Conservation (phyloP, 2,888 invertebrate genomes). For the Drosophila paramelanica region DNA sequence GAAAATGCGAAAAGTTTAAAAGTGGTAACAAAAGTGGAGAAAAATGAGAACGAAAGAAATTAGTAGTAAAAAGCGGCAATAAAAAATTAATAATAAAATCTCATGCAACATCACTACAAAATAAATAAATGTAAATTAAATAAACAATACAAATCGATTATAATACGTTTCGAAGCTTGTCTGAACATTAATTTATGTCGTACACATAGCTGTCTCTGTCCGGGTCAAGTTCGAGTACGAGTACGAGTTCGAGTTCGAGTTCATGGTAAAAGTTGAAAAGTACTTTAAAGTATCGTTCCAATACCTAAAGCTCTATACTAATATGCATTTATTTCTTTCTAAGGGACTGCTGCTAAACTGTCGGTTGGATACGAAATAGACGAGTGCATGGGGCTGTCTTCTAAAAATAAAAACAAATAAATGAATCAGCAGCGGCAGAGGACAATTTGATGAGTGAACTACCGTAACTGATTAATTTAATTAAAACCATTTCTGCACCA, state of each 20-base stretch:
- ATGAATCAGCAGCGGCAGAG: slow-evolving; percentile 66
- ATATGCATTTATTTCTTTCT: slow-evolving; percentile 34
- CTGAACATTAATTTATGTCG: slow-evolving; percentile 27
- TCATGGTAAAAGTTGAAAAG: slow-evolving; percentile 42
- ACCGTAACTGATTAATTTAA: slow-evolving; percentile 77
- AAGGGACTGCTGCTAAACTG: slow-evolving; percentile 30
- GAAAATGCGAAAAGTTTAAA: slow-evolving; percentile 27
- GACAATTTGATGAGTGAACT: slow-evolving; percentile 52
- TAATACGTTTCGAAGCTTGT: slow-evolving; percentile 39
- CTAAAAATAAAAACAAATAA: slow-evolving; percentile 49
- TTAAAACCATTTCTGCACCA: slow-evolving; percentile 76
- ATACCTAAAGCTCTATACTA: slow-evolving; percentile 35
- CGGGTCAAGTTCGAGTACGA: slow-evolving; percentile 18
- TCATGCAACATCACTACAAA: slow-evolving; percentile 84
- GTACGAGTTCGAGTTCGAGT: slow-evolving; percentile 31
- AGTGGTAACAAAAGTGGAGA: slow-evolving; percentile 49
- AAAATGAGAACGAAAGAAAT: slow-evolving; percentile 57
- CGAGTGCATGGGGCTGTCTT: slow-evolving; percentile 20
- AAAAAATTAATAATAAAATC: slow-evolving; percentile 85
- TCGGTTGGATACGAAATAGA: slow-evolving; percentile 51
- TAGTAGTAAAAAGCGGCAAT: slow-evolving; percentile 83
- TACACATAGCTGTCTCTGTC: slow-evolving; percentile 20
- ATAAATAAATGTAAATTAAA: slow-evolving; percentile 61
- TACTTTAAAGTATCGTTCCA: slow-evolving; percentile 51
- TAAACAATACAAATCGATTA: slow-evolving; percentile 57